Conservation (phyloP, 64 coral and sea anemone species). For the Pocillopora damicornis region DNA sequence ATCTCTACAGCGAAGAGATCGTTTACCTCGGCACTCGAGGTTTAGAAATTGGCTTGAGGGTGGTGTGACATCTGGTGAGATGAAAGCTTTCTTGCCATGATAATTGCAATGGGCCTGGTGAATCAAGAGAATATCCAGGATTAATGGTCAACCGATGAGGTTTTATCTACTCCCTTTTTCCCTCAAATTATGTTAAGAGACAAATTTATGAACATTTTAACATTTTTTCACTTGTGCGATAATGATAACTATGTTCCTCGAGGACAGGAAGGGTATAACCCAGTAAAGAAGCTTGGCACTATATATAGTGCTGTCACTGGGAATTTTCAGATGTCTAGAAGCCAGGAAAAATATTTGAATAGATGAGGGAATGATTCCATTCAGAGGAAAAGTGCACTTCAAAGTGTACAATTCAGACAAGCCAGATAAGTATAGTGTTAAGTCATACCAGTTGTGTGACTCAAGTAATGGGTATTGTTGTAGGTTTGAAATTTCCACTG, state of each 20-base stretch:
- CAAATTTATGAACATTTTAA: constrained; percentile 12
- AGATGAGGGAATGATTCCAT: background rate
- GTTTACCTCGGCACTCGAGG: too few relatives aligned
- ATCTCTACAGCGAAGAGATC: too few relatives aligned
- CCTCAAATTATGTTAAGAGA: background rate
- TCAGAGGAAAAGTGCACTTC: too few relatives aligned
- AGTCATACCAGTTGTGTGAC: too few relatives aligned
- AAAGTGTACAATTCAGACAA: too few relatives aligned
- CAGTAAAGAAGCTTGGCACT: background rate
- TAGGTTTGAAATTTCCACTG: too few relatives aligned
- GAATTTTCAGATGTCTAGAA: background rate
- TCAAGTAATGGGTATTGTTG: too few relatives aligned
- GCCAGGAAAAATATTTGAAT: constrained; percentile 4
- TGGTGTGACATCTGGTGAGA: constrained; percentile 2
- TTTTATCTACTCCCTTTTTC: background rate
- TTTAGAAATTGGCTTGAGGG: too few relatives aligned
- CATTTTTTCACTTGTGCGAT: constrained; percentile 26
- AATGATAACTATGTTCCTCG: background rate
- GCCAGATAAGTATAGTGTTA: too few relatives aligned
- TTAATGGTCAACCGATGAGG: constrained; percentile 1
- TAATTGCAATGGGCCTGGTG: constrained; percentile 4
- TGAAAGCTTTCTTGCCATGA: constrained; percentile 1
- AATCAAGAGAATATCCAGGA: constrained; percentile 23
- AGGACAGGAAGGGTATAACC: background rate
- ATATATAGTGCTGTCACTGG: background rate